Conservation (phyloP, 2,113 vertebrate genomes). For the Proterorhinus semilunaris region DNA sequence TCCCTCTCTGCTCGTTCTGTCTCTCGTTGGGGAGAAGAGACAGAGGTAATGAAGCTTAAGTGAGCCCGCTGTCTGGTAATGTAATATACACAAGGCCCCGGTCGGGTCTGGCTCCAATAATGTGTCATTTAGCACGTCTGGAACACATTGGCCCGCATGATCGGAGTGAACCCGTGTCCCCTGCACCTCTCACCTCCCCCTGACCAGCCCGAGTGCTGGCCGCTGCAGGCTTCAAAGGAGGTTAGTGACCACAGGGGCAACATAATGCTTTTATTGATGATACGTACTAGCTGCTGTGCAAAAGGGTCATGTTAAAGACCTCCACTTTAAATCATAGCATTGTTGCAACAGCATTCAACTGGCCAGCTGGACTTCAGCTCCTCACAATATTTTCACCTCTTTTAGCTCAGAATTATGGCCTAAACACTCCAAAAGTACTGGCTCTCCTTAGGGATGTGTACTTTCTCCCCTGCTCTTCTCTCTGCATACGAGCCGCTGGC, state of each 20-base stretch:
- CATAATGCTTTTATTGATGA: conserved; percentile 6
- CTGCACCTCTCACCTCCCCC: conserved; percentile 37
- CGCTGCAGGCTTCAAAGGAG: conserved; percentile 19
- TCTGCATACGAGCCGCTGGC: too few species aligned
- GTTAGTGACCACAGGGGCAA: conserved; percentile 10
- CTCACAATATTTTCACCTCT: too few species aligned
- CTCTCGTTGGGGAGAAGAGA: conserved; percentile 67
- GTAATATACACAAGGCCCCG: conserved; percentile 87
- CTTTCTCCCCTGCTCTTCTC: too few species aligned
- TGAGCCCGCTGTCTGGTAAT: conserved; percentile 91
- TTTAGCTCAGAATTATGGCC: too few species aligned
- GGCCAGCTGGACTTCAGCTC: background rate
- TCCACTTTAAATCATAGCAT: background rate
- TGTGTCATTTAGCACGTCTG: conserved; percentile 98
- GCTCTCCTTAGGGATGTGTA: too few species aligned
- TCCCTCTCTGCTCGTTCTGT: conserved; percentile 52
- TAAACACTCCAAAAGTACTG: too few species aligned
- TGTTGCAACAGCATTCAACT: background rate
- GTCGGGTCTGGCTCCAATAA: conserved; percentile 99
- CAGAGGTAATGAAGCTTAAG: conserved; percentile 91
- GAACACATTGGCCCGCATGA: conserved; percentile 97
- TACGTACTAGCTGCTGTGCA: background rate
- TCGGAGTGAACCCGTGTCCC: conserved; percentile 93
- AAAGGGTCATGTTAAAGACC: background rate
- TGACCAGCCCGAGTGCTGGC: conserved; percentile 32